These are phyloP conservation scores for Blomia tropicalis DNA, from an alignment of 2,888 invertebrate genomes.

Conservation along the genomic window DNA sequence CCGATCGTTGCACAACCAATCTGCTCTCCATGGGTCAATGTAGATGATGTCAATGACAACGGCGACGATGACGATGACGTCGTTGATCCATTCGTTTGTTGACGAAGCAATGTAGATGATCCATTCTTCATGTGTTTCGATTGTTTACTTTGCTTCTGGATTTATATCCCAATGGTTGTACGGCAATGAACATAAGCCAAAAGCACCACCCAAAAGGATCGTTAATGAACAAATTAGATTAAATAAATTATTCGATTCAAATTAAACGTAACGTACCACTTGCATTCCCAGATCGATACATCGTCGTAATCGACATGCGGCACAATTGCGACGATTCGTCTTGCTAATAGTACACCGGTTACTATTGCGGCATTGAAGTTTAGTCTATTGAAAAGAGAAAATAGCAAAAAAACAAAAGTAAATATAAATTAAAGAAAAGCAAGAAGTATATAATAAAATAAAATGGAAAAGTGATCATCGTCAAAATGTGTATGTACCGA, in stretches of 20 bases:
- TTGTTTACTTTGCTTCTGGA: slow-evolving; percentile 13
- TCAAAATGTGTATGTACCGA: too few relatives aligned
- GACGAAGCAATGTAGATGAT: too few relatives aligned
- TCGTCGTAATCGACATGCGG: slow-evolving; percentile 1
- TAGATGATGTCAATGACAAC: too few relatives aligned
- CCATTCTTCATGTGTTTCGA: neutral
- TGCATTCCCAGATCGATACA: neutral
- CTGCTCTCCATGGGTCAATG: too few relatives aligned
- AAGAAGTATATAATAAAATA: too few relatives aligned
- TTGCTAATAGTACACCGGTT: slow-evolving; percentile 1
- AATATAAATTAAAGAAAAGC: too few relatives aligned
- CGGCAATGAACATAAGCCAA: neutral
- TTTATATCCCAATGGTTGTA: too few relatives aligned
- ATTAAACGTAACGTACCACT: neutral
- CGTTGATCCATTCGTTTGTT: too few relatives aligned
- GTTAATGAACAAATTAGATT: neutral
- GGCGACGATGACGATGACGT: too few relatives aligned
- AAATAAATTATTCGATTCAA: neutral
- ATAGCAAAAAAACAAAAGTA: neutral
- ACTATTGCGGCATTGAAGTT: neutral
- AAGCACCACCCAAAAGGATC: neutral
- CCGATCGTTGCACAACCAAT: neutral
- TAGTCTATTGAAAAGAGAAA: neutral
- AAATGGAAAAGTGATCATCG: too few relatives aligned
- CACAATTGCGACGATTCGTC: slow-evolving; percentile 12